phyloP scores from a whole-genome alignment of 2,888 invertebrate species.

The Acrobasis consociella region DNA sequence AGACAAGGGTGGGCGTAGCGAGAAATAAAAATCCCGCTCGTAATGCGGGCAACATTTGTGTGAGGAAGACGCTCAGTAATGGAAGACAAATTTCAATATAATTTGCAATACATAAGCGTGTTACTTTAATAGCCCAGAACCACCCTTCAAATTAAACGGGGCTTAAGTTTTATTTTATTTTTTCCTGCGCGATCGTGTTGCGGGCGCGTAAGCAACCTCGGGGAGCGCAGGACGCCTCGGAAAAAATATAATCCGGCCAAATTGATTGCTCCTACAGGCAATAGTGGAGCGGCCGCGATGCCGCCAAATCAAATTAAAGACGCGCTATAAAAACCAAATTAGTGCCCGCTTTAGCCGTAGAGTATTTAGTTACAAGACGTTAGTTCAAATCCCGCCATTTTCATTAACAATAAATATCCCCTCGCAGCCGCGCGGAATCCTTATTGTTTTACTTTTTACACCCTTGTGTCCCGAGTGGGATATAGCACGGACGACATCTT shows the following conservation, averaged over 20 bases:
- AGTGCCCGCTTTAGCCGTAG: slow-evolving; percentile 83
- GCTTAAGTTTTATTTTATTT: slow-evolving; percentile 83
- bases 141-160: slow-evolving; percentile 84
- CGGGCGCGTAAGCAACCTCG: slow-evolving; percentile 57
- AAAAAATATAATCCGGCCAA: slow-evolving; percentile 82
- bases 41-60: slow-evolving; percentile 83
- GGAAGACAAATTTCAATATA: slow-evolving; percentile 84
- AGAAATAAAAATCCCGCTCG: slow-evolving; percentile 78
- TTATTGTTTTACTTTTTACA: slow-evolving; percentile 83
- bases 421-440: slow-evolving; percentile 78
- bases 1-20: slow-evolving; percentile 79
- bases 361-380: slow-evolving; percentile 84
- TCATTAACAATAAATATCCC: slow-evolving; percentile 84
- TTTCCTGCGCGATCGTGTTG: slow-evolving; percentile 73
- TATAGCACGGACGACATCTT: slow-evolving; percentile 67
- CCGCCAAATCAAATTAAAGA: slow-evolving; percentile 84
- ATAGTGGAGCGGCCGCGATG: slow-evolving; percentile 78
- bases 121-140: slow-evolving; percentile 84
- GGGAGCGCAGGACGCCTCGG: slow-evolving; percentile 59
- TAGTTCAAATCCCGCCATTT: slow-evolving; percentile 83
- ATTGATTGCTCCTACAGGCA: slow-evolving; percentile 82
- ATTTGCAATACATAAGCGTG: slow-evolving; percentile 84
- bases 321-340: slow-evolving; percentile 84
- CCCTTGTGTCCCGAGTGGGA: slow-evolving; percentile 78
- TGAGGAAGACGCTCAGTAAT: slow-evolving; percentile 82